These are phyloP conservation scores for Apaloderma vittatum DNA, from an alignment of 2,113 vertebrate species.

Conservation along the genomic window DNA sequence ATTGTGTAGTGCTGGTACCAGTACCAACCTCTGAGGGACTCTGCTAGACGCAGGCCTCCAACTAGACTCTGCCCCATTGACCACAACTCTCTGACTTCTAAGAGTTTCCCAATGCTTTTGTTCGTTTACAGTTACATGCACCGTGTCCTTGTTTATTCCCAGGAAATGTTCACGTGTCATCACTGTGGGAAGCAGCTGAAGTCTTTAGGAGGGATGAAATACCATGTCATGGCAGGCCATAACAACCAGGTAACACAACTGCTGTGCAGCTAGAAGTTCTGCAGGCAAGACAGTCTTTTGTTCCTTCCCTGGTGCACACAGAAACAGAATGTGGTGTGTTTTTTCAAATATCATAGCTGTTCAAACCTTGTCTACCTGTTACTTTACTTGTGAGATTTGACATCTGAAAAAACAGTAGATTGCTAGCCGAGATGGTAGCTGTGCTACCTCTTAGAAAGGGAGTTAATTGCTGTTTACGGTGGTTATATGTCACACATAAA, in stretches of 20 bases:
- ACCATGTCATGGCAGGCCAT: slow-evolving; percentile 96
- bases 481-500: neutral
- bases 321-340: neutral
- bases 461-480: neutral
- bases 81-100: too few relatives aligned
- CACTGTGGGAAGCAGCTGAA: slow-evolving; percentile 95
- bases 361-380: neutral
- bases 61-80: too few relatives aligned
- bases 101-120: neutral
- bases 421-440: neutral
- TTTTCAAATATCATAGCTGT: neutral
- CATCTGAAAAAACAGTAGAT: neutral
- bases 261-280: neutral
- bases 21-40: too few relatives aligned
- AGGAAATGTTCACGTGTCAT: slow-evolving; percentile 91
- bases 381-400: neutral
- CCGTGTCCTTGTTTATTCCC: neutral
- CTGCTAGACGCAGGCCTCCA: too few relatives aligned
- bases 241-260: slow-evolving; percentile 86
- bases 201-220: slow-evolving; percentile 95
- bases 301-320: neutral
- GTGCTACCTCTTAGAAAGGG: neutral
- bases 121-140: neutral
- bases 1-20: too few relatives aligned
- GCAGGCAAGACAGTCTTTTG: neutral